A percentile compares a stretch with the other conserved stretches of the same genome.
These are phyloP conservation scores for Achlya flavicornis DNA, from an alignment of 2,888 invertebrate species.

Conservation along the genomic window DNA sequence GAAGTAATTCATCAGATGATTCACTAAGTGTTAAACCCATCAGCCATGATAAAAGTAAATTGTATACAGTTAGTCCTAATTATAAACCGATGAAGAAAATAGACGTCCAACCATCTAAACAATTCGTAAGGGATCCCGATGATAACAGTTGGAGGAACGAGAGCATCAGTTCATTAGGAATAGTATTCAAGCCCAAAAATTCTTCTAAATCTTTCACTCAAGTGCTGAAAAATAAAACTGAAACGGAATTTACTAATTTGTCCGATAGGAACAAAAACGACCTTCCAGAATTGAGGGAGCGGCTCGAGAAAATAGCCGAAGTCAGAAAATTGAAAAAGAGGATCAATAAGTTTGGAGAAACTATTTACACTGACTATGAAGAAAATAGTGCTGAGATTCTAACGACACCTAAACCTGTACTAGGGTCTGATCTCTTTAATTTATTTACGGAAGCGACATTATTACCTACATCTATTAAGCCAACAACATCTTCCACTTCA, in stretches of 20 bases:
- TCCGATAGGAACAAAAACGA: slow-evolving; percentile 59
- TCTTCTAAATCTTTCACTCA: slow-evolving; percentile 74
- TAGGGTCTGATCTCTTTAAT: background rate
- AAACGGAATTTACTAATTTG: slow-evolving; percentile 58
- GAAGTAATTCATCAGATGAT: slow-evolving; percentile 33
- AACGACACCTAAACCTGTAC: slow-evolving; percentile 29
- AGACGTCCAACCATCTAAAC: slow-evolving; percentile 66
- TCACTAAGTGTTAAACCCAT: slow-evolving; percentile 63
- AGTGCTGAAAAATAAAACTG: slow-evolving; percentile 76
- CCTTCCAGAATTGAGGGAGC: slow-evolving; percentile 62
- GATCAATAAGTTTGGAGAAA: slow-evolving; percentile 60
- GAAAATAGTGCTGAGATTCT: slow-evolving; percentile 51
- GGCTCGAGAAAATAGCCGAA: slow-evolving; percentile 74
- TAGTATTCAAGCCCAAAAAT: slow-evolving; percentile 77
- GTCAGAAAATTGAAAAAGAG: slow-evolving; percentile 71
- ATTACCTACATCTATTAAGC: background rate
- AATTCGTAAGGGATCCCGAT: slow-evolving; percentile 69
- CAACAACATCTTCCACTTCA: background rate
- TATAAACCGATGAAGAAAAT: slow-evolving; percentile 75
- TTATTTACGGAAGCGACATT: background rate
- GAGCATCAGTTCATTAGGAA: slow-evolving; percentile 74
- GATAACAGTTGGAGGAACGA: slow-evolving; percentile 80
- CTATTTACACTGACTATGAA: slow-evolving; percentile 67
- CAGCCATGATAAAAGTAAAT: slow-evolving; percentile 48
- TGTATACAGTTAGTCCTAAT: slow-evolving; percentile 65